Conservation (phyloP, 2,888 invertebrate genomes). For the Drosophila demipolita region DNA sequence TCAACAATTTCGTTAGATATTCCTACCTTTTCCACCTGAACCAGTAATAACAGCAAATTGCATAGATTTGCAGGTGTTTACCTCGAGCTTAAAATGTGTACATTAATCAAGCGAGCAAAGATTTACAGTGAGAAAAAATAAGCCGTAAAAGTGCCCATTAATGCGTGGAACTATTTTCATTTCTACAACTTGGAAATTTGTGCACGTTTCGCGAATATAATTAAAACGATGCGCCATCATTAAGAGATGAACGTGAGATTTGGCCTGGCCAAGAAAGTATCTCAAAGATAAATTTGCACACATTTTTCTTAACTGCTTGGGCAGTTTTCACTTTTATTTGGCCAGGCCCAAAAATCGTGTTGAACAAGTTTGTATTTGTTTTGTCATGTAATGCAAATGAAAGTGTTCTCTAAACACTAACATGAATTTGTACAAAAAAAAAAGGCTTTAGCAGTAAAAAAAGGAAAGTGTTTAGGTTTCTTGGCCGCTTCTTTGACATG, state of each 20-base stretch:
- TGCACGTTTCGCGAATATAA: conserved; percentile 62
- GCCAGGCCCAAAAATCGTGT: conserved; percentile 19
- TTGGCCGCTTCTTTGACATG: background rate
- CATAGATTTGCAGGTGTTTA: conserved; percentile 82
- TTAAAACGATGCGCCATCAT: conserved; percentile 71
- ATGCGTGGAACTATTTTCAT: conserved; percentile 18
- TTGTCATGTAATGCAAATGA: conserved; percentile 68
- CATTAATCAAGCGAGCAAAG: conserved; percentile 35
- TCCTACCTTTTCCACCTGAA: conserved; percentile 10
- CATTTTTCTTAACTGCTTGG: conserved; percentile 4
- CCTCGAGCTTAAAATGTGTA: conserved; percentile 41
- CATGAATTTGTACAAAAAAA: conserved; percentile 29
- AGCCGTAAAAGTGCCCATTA: conserved; percentile 28
- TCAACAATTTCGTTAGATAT: conserved; percentile 38
- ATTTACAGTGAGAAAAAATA: background rate
- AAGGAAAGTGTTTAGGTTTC: conserved; percentile 47
- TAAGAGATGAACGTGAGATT: conserved; percentile 80
- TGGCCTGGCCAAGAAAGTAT: conserved; percentile 48
- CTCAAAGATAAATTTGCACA: conserved; percentile 19
- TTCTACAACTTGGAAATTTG: conserved; percentile 39
- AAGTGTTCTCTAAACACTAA: conserved; percentile 65
- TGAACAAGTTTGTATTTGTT: conserved; percentile 59
- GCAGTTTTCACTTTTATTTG: conserved; percentile 76
- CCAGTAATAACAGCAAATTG: conserved; percentile 73
- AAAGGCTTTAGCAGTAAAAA: conserved; percentile 32